A percentile compares a stretch with the other conserved stretches of the same genome.
Conservation (phyloP, 2,888 invertebrate species). For the Frankliniella intonsa region DNA sequence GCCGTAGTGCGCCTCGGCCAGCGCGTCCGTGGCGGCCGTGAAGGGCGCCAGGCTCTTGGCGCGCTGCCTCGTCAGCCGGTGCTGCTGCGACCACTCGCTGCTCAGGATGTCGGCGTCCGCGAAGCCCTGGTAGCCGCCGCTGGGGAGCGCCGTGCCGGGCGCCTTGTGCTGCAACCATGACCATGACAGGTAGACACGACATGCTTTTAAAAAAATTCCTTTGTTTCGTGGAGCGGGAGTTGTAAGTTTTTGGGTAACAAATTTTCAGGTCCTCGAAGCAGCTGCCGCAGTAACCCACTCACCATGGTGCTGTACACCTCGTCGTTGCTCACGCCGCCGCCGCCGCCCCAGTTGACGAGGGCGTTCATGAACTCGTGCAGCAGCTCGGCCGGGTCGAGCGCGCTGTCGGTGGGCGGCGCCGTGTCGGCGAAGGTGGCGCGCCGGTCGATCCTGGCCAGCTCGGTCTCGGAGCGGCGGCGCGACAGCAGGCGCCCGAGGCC, state of each 20-base stretch:
- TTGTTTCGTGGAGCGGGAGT: too few relatives aligned
- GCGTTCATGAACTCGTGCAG: conserved; percentile 26
- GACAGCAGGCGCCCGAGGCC: conserved; percentile 69
- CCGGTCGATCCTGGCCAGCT: conserved; percentile 68
- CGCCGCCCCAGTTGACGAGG: conserved; percentile 23
- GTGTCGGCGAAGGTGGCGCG: conserved; percentile 61
- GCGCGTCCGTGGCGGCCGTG: conserved; percentile 40
- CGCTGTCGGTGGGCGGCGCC: conserved; percentile 29
- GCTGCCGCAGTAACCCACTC: too few relatives aligned
- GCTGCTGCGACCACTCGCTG: conserved; percentile 55
- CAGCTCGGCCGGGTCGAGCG: conserved; percentile 31
- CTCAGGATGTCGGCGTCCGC: conserved; percentile 69
- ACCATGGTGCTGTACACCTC: conserved; percentile 28
- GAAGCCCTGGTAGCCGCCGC: conserved; percentile 60
- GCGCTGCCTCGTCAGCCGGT: conserved; percentile 49
- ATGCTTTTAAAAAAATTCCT: too few relatives aligned
- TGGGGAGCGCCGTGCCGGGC: conserved; percentile 44
- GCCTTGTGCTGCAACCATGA: conserved; percentile 39
- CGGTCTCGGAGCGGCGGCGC: conserved; percentile 69
- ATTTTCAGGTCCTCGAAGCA: too few relatives aligned
- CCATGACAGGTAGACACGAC: not conserved
- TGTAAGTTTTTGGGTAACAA: too few relatives aligned
- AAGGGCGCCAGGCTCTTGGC: conserved; percentile 40
- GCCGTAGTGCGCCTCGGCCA: conserved; percentile 44
- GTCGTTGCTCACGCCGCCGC: not conserved